Percentiles rank a stretch among this genome's conserved stretches.
These are phyloP conservation scores for Phalloptychus januarius DNA, from an alignment of 2,797 vertebrate species.

Conservation along the genomic window DNA sequence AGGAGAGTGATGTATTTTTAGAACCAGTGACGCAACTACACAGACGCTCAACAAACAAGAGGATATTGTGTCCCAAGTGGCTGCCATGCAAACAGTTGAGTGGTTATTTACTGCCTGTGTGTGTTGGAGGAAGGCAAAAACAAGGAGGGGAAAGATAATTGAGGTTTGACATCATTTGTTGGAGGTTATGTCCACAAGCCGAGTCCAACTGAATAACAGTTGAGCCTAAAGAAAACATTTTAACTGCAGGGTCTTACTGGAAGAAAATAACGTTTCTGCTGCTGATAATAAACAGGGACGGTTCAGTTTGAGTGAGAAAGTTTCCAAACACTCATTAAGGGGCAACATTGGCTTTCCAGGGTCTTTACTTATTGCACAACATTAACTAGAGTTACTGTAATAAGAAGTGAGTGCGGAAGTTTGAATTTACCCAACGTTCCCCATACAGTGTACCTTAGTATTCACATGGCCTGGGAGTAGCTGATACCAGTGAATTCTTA, in stretches of 20 bases:
- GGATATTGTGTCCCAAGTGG: constrained; percentile 77
- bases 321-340: background rate
- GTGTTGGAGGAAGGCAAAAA: background rate
- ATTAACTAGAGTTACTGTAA: background rate
- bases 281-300: background rate
- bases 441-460: background rate
- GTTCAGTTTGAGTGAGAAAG: background rate
- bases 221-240: background rate
- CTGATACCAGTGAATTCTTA: background rate
- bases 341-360: background rate
- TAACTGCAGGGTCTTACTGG: background rate
- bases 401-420: background rate
- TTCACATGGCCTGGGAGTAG: background rate
- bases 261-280: background rate
- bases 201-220: constrained; percentile 1
- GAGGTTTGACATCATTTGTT: constrained; percentile 14
- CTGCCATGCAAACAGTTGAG: constrained; percentile 62
- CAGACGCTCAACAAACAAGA: constrained; percentile 79
- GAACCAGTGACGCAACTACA: constrained; percentile 77
- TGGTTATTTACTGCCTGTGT: constrained; percentile 12
- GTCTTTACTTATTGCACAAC: background rate
- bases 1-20: constrained; percentile 75
- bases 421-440: background rate
- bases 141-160: constrained; percentile 4
- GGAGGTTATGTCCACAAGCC: background rate